phyloP scores from a whole-genome alignment of 1,140 invertebrate species.

The Brachionus rotundiformis region DNA sequence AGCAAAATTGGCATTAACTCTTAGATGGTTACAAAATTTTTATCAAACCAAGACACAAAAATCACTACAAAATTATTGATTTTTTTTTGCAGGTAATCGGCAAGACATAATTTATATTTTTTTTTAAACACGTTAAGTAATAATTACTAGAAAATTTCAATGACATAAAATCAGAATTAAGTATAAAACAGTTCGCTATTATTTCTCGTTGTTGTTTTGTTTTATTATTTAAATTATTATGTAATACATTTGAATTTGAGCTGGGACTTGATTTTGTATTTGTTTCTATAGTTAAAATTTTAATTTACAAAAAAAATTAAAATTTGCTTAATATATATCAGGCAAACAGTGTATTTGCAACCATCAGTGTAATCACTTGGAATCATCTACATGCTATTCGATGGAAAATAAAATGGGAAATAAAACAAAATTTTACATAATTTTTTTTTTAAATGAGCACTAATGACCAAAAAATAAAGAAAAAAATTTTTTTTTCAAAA shows the following conservation, averaged over 20 bases:
- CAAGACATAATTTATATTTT: constrained; percentile 25
- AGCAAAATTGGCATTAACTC: not conserved
- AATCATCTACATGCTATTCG: not conserved
- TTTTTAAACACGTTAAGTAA: not conserved
- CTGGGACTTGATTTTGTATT: not conserved
- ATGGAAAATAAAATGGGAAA: too few species aligned
- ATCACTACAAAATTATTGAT: not conserved
- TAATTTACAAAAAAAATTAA: not conserved
- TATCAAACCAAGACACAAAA: not conserved
- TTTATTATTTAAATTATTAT: constrained; percentile 20
- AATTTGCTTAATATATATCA: not conserved
- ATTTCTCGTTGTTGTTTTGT: constrained; percentile 10
- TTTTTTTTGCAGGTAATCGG: not conserved
- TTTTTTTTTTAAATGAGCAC: too few species aligned
- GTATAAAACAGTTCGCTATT: constrained; percentile 21
- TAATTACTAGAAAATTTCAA: constrained; percentile 5
- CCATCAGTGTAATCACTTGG: not conserved
- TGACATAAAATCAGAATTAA: constrained; percentile 10
- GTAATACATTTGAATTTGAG: constrained; percentile 18
- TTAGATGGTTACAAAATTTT: not conserved
- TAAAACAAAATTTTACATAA: not conserved
- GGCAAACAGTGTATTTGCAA: not conserved
- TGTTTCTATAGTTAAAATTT: constrained; percentile 17
- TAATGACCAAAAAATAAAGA: too few species aligned
- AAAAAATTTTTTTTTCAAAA: too few species aligned